Percentiles rank a stretch among this genome's conserved stretches.
Conservation (phyloP, 1,140 invertebrate genomes). For the Mamestra configurata region DNA sequence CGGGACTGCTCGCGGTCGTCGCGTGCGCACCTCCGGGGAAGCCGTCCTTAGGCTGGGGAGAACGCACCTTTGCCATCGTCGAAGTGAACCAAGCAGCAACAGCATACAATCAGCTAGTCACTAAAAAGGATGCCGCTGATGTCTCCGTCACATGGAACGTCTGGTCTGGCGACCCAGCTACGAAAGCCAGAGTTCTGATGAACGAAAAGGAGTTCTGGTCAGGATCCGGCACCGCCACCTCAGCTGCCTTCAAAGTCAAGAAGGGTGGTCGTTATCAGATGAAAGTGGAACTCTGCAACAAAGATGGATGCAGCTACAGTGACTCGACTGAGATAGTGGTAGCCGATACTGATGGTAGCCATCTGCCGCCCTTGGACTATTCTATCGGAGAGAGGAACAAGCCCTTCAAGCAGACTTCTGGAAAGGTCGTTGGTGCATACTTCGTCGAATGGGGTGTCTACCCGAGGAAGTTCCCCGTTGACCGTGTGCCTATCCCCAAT, state of each 20-base stretch:
- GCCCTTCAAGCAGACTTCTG: constrained; percentile 82
- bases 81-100: constrained; percentile 85
- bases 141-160: constrained; percentile 82
- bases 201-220: constrained; percentile 79
- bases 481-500: constrained; percentile 79
- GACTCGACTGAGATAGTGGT: constrained; percentile 81
- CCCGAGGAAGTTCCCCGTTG: constrained; percentile 82
- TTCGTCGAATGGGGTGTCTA: constrained; percentile 86
- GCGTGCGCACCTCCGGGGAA: constrained; percentile 78
- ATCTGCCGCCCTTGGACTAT: constrained; percentile 77
- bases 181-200: constrained; percentile 72
- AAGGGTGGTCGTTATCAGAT: constrained; percentile 82
- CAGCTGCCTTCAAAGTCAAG: constrained; percentile 79
- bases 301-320: constrained; percentile 78
- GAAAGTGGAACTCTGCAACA: constrained; percentile 79
- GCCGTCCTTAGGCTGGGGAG: constrained; percentile 80
- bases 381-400: constrained; percentile 79
- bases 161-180: constrained; percentile 81
- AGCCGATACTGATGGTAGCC: constrained; percentile 83
- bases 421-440: constrained; percentile 83
- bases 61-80: constrained; percentile 81
- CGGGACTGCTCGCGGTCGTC: constrained; percentile 66
- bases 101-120: constrained; percentile 83
- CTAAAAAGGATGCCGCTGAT: constrained; percentile 75
- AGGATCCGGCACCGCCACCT: constrained; percentile 69